These are phyloP conservation scores for Drosophila silvestris DNA, from an alignment of 2,888 invertebrate genomes.

Conservation along the genomic window DNA sequence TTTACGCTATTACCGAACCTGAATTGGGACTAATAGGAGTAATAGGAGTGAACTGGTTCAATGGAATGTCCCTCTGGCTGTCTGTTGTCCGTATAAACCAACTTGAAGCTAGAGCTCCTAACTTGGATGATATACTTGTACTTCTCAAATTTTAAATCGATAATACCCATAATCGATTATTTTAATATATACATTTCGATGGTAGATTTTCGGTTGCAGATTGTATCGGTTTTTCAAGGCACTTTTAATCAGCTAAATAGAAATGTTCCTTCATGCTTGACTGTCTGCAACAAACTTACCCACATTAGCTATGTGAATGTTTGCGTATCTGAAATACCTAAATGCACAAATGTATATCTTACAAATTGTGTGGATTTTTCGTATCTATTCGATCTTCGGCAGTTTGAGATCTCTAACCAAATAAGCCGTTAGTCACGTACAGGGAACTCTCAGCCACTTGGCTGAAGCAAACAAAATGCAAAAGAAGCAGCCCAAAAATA, in stretches of 20 bases:
- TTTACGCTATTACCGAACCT: not conserved
- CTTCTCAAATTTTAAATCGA: not conserved
- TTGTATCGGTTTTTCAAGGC: not conserved
- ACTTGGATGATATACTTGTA: not conserved
- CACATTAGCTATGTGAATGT: not conserved
- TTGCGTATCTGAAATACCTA: not conserved
- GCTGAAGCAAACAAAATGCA: slow-evolving; percentile 45
- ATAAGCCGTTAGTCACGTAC: slow-evolving; percentile 66
- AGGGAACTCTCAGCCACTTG: slow-evolving; percentile 36
- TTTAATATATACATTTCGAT: not conserved
- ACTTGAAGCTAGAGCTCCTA: not conserved
- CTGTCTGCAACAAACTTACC: not conserved
- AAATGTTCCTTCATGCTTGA: not conserved
- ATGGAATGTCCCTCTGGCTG: not conserved
- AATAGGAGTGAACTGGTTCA: not conserved
- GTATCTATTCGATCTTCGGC: slow-evolving; percentile 28
- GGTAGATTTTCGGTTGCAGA: not conserved
- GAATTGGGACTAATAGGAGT: not conserved
- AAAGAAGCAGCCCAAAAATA: slow-evolving; percentile 68
- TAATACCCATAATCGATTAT: not conserved
- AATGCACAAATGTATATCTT: slow-evolving; percentile 3
- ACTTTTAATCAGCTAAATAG: not conserved
- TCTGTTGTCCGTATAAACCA: not conserved
- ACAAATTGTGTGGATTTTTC: slow-evolving; percentile 17
- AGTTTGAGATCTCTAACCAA: slow-evolving; percentile 46